Conservation (phyloP, 2,113 vertebrate species). For the Polypterus senegalus region DNA sequence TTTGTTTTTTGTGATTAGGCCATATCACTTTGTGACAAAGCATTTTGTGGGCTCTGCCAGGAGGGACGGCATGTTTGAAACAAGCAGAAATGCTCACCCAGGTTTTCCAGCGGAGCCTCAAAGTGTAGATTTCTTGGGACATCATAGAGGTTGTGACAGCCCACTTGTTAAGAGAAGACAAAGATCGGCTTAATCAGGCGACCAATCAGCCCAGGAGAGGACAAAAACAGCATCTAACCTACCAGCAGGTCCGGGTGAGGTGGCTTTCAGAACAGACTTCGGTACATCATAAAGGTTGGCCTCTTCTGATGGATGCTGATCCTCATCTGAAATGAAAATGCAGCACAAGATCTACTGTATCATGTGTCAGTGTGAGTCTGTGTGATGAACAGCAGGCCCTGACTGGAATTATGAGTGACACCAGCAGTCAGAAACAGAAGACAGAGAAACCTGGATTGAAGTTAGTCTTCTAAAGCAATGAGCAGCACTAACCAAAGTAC, state of each 20-base stretch:
- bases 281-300: conserved; percentile 39
- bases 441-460: too few relatives aligned
- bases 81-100: conserved; percentile 25
- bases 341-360: neutral
- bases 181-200: neutral
- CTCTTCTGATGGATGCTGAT: conserved; percentile 16
- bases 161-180: neutral
- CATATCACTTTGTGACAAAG: too few relatives aligned
- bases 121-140: neutral
- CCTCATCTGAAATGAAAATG: neutral
- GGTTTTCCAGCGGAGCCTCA: neutral
- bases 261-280: conserved; percentile 13
- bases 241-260: conserved; percentile 19
- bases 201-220: too few relatives aligned
- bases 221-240: neutral
- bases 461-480: too few relatives aligned
- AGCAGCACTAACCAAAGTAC: too few relatives aligned
- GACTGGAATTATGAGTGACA: too few relatives aligned
- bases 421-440: too few relatives aligned
- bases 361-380: too few relatives aligned
- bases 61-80: neutral
- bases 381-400: too few relatives aligned
- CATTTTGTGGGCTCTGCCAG: too few relatives aligned
- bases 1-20: too few relatives aligned
- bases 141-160: neutral